A percentile compares a stretch with the other conserved stretches of the same genome.
phyloP scores from a whole-genome alignment of 2,113 vertebrate genomes.

The Zootoca vivipara region DNA sequence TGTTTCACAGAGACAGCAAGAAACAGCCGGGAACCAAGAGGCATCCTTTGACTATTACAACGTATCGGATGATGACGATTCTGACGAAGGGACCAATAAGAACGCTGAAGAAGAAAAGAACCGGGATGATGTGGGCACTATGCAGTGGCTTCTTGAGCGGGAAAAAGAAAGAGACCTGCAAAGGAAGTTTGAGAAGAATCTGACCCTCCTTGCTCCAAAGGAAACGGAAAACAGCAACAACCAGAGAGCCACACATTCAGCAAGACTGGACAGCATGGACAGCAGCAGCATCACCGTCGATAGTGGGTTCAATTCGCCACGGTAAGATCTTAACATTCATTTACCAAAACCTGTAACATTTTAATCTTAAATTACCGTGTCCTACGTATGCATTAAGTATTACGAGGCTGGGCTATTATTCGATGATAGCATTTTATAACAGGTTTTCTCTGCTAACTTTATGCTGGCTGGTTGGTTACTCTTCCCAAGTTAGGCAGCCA shows the following conservation, averaged over 20 bases:
- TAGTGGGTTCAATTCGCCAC: constrained; percentile 99
- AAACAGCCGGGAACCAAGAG: constrained; percentile 82
- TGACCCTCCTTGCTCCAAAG: constrained; percentile 90
- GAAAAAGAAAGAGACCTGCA: constrained; percentile 96
- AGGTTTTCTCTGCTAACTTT: constrained; percentile 61
- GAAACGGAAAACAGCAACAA: constrained; percentile 91
- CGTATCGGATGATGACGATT: constrained; percentile 93
- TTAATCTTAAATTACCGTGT: neutral
- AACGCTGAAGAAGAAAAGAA: constrained; percentile 81
- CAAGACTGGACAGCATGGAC: constrained; percentile 97
- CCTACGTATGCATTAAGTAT: neutral
- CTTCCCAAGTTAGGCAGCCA: constrained; percentile 21
- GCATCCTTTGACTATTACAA: constrained; percentile 97
- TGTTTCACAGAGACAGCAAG: constrained; percentile 85
- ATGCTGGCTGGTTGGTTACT: constrained; percentile 58
- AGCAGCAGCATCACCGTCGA: constrained; percentile 98
- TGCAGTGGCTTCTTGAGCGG: constrained; percentile 96
- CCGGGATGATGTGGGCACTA: constrained; percentile 89
- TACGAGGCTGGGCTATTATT: neutral
- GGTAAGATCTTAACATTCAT: constrained; percentile 82
- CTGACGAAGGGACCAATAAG: constrained; percentile 89
- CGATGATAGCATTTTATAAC: constrained; percentile 55
- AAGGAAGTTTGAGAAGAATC: constrained; percentile 96
- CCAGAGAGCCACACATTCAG: constrained; percentile 95
- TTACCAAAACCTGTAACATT: constrained; percentile 33